Base-by-base conservation (phyloP, 2,113 vertebrate genomes). In the Microcebus murinus region DNA sequence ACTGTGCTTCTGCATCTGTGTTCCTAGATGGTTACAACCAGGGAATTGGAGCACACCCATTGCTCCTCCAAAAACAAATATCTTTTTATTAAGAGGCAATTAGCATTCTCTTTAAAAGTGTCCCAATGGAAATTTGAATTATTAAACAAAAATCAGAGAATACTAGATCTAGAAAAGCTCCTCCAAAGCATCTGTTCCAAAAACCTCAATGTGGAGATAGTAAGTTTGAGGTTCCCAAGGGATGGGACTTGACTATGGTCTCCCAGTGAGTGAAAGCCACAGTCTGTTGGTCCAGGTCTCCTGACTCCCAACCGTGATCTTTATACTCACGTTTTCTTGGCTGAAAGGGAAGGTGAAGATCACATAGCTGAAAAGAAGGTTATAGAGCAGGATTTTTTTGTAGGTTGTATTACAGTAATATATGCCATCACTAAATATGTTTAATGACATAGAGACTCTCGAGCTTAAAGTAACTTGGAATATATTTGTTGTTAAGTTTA, bases 1-100 rank as follows among this genome's bases (percentile, higher is more conserved):
- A 80, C 57, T 74, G 42, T 76, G 20, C 55, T 90, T 91, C 59
- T 73, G n/a, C 3, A 1, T 85, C 83, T 88, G 31, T 92, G 42
- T 91, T 96, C 59, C 65, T 90, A 52, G 89, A 59, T 70, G 87
- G 15, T 97, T 67, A 59, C 15, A 90, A 76, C 14, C 77, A 91
- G 82, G 45, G 87, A 93, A 7, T 90, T 67, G 29, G 59, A 71
- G 31, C 59, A 91, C 42, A 86, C 5, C 15, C 39, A 77, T 63
- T 70, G 12, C 20, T 80, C 39, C 23, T 93, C n/a, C 74, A 70
- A 52, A 95, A 52, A 65, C 17, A 76, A 81, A 4, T 55, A 42
- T 29, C 45, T 87, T 89, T 7, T 89, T 88, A 70, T 50, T 70
- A 63, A 12, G 29, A 31, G 8, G 18, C 27, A 83, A 29, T 63